Evolutionary conservation across 2,797 vertebrate genomes (phyloP).

Genomic region (Ibycter americanus): DNA sequence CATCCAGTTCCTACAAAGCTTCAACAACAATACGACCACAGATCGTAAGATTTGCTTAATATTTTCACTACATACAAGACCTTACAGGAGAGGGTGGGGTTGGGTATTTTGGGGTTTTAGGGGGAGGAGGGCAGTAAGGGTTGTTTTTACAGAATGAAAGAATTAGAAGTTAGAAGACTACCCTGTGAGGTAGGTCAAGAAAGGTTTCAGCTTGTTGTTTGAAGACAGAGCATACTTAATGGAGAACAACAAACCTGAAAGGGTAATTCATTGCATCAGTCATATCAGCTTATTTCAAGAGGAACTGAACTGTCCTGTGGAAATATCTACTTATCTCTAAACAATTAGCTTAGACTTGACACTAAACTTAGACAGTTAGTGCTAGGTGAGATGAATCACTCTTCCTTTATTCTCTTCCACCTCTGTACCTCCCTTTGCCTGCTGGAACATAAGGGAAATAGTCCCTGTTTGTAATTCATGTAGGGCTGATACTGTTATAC

Average conservation of each 20-base stretch:
- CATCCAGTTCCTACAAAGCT: neutral
- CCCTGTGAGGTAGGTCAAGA: neutral
- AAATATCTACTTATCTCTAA: neutral
- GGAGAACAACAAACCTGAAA: neutral
- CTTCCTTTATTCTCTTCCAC: neutral
- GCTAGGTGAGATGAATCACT: neutral
- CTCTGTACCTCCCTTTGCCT: neutral
- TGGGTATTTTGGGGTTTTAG: neutral
- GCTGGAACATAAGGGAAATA: neutral
- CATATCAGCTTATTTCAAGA: neutral
- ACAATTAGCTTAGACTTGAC: neutral
- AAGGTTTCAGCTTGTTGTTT: neutral
- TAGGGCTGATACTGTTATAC: neutral
- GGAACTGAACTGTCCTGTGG: neutral
- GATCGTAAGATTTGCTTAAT: neutral
- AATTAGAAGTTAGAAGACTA: neutral
- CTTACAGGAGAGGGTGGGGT: neutral
- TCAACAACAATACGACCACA: neutral
- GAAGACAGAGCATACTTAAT: neutral
- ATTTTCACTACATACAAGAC: neutral
- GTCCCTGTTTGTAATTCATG: neutral
- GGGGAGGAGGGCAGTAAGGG: fast-evolving
- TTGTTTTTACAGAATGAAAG: neutral
- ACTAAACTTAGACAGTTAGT: neutral
- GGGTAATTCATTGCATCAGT: neutral